phyloP scores from a whole-genome alignment of 2,797 vertebrate genomes.

The Syngnathus acus region DNA sequence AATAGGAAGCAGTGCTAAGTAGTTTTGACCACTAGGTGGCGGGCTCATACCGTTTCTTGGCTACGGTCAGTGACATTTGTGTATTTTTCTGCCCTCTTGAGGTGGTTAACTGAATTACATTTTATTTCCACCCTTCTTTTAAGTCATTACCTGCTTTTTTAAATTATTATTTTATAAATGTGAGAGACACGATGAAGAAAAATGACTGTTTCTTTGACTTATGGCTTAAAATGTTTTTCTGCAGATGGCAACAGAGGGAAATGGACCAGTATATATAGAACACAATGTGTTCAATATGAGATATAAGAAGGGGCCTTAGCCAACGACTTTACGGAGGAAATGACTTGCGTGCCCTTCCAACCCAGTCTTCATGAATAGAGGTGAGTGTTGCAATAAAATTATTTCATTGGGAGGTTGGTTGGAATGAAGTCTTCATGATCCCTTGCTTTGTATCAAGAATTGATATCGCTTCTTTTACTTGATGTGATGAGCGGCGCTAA shows the following conservation, averaged over 20 bases:
- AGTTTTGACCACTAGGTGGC: constrained; percentile 42
- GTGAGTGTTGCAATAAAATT: not conserved
- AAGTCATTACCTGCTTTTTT: too few species aligned
- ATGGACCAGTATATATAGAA: not conserved
- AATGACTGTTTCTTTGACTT: not conserved
- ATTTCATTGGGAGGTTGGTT: not conserved
- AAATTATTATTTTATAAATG: too few species aligned
- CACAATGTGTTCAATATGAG: not conserved
- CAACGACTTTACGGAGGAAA: not conserved
- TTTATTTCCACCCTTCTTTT: not conserved
- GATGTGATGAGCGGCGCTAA: not conserved
- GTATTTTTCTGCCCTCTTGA: constrained; percentile 1
- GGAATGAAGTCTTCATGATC: not conserved
- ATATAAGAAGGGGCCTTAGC: not conserved
- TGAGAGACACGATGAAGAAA: too few species aligned
- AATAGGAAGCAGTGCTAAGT: not conserved
- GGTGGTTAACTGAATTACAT: not conserved
- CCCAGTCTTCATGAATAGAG: not conserved
- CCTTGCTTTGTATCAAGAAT: not conserved
- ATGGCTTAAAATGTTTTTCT: not conserved
- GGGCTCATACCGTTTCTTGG: constrained; percentile 19
- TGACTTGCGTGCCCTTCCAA: not conserved
- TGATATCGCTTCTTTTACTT: not conserved
- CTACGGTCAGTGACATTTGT: not conserved
- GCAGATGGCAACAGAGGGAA: not conserved